Conservation (phyloP, 2,113 vertebrate genomes). For the Notothenia coriiceps region DNA sequence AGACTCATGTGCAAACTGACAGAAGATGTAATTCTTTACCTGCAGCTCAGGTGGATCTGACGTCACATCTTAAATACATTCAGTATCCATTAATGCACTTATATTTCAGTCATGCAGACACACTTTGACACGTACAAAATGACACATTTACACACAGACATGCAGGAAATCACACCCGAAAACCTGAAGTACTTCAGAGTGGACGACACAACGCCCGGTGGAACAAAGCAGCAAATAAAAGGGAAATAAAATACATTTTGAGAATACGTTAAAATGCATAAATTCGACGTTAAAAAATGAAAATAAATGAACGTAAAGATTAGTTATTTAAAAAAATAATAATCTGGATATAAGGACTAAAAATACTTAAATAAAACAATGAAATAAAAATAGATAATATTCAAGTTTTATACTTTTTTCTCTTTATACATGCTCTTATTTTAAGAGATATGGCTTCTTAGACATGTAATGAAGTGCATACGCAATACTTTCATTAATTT, state of each 20-base stretch:
- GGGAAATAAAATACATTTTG: background rate
- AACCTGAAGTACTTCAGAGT: background rate
- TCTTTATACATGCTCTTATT: background rate
- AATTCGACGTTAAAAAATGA: too few relatives aligned
- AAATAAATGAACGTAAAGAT: too few relatives aligned
- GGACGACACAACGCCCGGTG: background rate
- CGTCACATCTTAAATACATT: conserved; percentile 23
- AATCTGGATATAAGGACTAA: background rate
- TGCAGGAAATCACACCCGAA: conserved; percentile 31
- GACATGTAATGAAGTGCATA: background rate
- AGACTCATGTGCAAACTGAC: conserved; percentile 9
- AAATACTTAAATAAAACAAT: background rate
- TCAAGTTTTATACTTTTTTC: too few relatives aligned
- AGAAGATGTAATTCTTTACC: background rate
- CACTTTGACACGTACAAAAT: conserved; percentile 3
- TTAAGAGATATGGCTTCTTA: too few relatives aligned
- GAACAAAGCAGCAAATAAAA: background rate
- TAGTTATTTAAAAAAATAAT: background rate
- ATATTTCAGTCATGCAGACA: conserved; percentile 58
- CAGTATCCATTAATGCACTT: conserved; percentile 52
- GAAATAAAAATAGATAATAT: background rate
- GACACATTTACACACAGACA: conserved; percentile 27
- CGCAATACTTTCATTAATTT: too few relatives aligned
- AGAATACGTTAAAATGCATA: background rate
- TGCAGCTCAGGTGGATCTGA: background rate